These are phyloP conservation scores for Nansenia antarctica DNA, from an alignment of 2,113 vertebrate species.

Conservation along the genomic window DNA sequence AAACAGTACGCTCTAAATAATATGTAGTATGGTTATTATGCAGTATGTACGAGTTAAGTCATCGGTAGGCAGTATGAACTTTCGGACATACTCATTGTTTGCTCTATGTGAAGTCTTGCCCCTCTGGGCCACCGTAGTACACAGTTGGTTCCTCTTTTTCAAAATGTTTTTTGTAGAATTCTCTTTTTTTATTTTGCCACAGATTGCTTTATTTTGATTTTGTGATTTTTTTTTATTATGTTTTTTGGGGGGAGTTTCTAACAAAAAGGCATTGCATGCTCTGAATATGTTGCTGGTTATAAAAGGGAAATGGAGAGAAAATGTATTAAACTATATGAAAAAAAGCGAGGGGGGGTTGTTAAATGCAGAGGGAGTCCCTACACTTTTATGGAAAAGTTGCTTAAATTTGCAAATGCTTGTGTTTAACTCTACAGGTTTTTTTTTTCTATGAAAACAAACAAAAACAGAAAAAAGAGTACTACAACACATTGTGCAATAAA, in stretches of 20 bases:
- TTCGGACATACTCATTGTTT: too few relatives aligned
- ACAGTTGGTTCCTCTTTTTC: constrained; percentile 49
- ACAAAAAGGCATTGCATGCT: constrained; percentile 89
- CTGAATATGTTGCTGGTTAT: constrained; percentile 88
- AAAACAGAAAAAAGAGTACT: constrained; percentile 86
- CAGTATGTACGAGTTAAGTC: too few relatives aligned
- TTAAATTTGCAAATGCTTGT: constrained; percentile 98
- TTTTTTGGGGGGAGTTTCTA: constrained; percentile 50
- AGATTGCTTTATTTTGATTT: constrained; percentile 41
- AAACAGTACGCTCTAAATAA: too few relatives aligned
- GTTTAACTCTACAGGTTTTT: constrained; percentile 90
- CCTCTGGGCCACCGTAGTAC: too few relatives aligned
- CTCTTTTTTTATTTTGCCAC: constrained; percentile 48
- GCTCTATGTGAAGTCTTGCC: too few relatives aligned
- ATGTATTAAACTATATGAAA: constrained; percentile 56
- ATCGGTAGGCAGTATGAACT: too few relatives aligned
- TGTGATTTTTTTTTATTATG: constrained; percentile 53
- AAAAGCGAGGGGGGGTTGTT: constrained; percentile 45
- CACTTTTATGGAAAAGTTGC: constrained; percentile 83
- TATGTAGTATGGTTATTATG: too few relatives aligned
- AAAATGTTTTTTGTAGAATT: constrained; percentile 57
- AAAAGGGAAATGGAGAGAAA: constrained; percentile 63
- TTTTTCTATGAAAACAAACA: constrained; percentile 94
- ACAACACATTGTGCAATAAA: constrained; percentile 99
- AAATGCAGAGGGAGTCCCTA: constrained; percentile 72